Conservation (phyloP, 30 jellyfish, hydroid and myxozoan species). For the Clytia hemisphaerica region DNA sequence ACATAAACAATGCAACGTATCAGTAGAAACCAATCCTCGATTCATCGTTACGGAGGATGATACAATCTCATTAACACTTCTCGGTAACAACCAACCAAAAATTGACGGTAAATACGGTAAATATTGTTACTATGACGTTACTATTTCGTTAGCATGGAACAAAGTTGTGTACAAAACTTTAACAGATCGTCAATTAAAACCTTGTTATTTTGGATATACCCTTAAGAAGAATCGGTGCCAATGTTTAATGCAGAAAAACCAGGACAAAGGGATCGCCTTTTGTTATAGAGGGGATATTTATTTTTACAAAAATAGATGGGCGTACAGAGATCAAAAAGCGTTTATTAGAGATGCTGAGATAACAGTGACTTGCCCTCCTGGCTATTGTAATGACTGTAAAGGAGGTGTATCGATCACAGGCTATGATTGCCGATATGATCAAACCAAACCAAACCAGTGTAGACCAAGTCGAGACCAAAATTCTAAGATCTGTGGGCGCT, state of each 20-base stretch:
- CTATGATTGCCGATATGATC: constrained; percentile 16
- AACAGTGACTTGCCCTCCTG: constrained; percentile 11
- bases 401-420: neutral
- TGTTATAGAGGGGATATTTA: constrained; percentile 14
- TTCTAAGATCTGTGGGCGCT: constrained; percentile 55
- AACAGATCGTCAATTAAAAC: no score
- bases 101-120: no score
- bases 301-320: constrained; percentile 60
- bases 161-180: no score
- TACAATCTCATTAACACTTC: no score
- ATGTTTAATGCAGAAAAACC: constrained; percentile 1
- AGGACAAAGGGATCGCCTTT: constrained; percentile 7
- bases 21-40: constrained; percentile 5
- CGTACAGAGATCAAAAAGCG: constrained; percentile 17
- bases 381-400: constrained; percentile 37
- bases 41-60: neutral
- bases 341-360: neutral
- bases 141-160: no score
- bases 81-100: no score
- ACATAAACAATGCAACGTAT: neutral
- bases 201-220: constrained; percentile 12
- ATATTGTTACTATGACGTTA: no score
- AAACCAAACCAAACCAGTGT: constrained; percentile 28
- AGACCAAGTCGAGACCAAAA: constrained; percentile 34
- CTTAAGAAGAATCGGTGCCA: neutral